Base-by-base conservation (phyloP, 1,140 invertebrate species). In the Charaxes varanes region DNA sequence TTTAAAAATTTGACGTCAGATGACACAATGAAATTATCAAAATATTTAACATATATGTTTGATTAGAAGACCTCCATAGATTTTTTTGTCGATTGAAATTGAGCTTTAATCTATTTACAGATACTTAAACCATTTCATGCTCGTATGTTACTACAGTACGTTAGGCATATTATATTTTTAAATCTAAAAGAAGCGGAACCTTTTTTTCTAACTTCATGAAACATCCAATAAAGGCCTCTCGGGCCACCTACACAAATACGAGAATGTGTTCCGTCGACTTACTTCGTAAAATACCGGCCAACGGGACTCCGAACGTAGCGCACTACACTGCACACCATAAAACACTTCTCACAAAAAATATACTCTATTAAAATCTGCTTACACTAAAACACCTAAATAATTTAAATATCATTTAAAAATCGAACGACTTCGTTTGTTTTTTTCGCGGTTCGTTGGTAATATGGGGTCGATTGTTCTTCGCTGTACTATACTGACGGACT, bases 371-470 rank as follows among this genome's bases (percentile, higher is more conserved):
- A 44, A 36, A 44, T 37, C 50, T 34, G 35, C 40, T 16, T 26
- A 58, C 62, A 64, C 60, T 45, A 41, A 41, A 60, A 47, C 50
- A 51, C 52, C 33, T 37, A 41, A 49, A 54, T 55, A 38, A 51
- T 53, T 58, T 47, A 37, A 59, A 23, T 53, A 62, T 53, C 28
- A 40, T 45, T 62, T 54, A 58, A 38, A 58, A 53, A 55, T 58
- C 69, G 58, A 57, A 56, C 54, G 46, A 38, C 45, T 68, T 76
- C 63, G 63, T 73, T 79, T 63, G 68, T 52, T 64, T 63, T 17
- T 42, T 27, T 47, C 48, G 36, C 16, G 17, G 31, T 58, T 61
- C 47, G 49, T 54, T 53, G 14, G 35, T 38, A 27, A 26, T 37
- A 12, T 45, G 37, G 32, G 35, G 22, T 51, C 38, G 41, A 17